Conservation (phyloP, 2,113 vertebrate species). For the Cathartes aura region DNA sequence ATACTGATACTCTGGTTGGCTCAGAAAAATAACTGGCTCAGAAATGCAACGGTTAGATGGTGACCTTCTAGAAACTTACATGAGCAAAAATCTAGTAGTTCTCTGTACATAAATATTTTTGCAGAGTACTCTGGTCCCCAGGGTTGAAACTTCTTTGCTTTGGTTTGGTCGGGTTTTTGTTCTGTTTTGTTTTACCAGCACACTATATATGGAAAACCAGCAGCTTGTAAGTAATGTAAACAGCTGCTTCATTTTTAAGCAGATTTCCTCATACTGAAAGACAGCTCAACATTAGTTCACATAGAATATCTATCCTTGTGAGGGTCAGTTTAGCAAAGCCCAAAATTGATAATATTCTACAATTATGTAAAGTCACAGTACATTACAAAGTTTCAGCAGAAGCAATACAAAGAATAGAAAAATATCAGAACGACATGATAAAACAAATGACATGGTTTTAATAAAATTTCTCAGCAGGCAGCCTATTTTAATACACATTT, state of each 20-base stretch:
- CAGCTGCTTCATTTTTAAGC: background rate
- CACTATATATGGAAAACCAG: background rate
- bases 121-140: background rate
- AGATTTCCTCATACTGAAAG: background rate
- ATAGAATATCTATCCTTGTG: background rate
- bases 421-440: background rate
- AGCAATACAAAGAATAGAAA: background rate
- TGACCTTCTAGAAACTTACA: background rate
- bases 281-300: background rate
- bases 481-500: background rate
- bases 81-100: background rate
- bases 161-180: background rate
- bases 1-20: background rate
- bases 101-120: background rate
- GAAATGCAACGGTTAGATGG: background rate
- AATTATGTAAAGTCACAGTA: background rate
- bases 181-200: background rate
- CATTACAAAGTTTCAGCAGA: background rate
- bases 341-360: background rate
- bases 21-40: background rate
- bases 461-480: background rate
- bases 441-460: background rate
- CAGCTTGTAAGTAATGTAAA: background rate
- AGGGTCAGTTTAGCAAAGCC: background rate
- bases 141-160: background rate